These are phyloP conservation scores for Cyphomyrmex costatus DNA, from an alignment of 1,140 invertebrate species.

Conservation along the genomic window DNA sequence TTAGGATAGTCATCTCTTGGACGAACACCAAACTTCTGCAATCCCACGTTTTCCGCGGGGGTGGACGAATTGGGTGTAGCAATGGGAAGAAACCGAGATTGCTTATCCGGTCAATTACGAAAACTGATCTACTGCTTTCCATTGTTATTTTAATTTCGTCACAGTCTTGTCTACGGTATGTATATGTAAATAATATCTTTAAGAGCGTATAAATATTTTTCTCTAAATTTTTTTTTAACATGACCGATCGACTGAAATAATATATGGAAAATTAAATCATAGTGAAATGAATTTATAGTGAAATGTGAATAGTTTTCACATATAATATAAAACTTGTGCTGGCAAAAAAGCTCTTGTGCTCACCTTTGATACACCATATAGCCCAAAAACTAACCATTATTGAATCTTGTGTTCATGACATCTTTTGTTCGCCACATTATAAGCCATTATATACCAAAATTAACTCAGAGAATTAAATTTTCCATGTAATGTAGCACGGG, in stretches of 20 bases:
- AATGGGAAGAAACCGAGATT: constrained; percentile 59
- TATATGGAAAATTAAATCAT: no score
- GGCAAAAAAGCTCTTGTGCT: no score
- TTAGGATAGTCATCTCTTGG: constrained; percentile 80
- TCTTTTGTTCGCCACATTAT: no score
- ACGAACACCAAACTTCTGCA: constrained; percentile 76
- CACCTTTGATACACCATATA: no score
- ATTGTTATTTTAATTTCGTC: constrained; percentile 17
- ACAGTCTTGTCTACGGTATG: background rate
- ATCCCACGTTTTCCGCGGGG: constrained; percentile 70
- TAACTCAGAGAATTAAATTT: no score
- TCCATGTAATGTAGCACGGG: no score
- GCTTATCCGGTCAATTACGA: constrained; percentile 19
- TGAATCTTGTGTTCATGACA: no score
- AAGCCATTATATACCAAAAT: no score
- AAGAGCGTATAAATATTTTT: constrained; percentile 3
- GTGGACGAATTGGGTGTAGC: constrained; percentile 58
- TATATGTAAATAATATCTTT: background rate
- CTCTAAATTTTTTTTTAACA: background rate
- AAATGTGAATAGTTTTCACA: no score
- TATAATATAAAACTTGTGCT: no score
- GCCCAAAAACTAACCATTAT: no score
- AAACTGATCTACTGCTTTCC: background rate
- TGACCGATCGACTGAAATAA: background rate
- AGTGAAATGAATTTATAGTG: no score